Base-by-base conservation (phyloP, 2,797 vertebrate species). In the Pseudotriccus pelzelni region DNA sequence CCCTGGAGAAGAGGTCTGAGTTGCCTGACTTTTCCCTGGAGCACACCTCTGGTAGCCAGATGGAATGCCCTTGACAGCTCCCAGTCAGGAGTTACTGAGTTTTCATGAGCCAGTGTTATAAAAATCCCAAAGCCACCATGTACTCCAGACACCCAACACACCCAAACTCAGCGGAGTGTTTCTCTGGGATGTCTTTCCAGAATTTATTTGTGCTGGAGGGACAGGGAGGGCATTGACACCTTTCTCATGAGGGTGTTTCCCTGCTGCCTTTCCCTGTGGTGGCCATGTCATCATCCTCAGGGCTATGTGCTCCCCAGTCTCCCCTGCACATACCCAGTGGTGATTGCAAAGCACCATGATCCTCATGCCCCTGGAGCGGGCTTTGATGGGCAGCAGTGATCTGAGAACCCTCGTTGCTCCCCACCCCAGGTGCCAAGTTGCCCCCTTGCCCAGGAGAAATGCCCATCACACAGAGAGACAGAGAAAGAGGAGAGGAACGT, bases 341-440 rank as follows among this genome's bases (percentile, higher is more conserved):
- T 0, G 1, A 36, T 0, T 20, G 18, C 50, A 19, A 46, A 80
- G 69, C 0, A 0, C 68, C 23, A 27, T 6, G 41, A 46, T 43
- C 28, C 36, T 37, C 17, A 25, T 7, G 55, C 16, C 69, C 23
- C 47, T 3, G 3, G 16, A 2, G 4, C 17, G 28, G 60, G 4
- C 37, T 72, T 36, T 46, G 59, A 52, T 3, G 11, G 55, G 39
- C 67, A 63, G 32, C 47, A 70, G 58, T 6, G 49, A 69, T 30
- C 18, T 0, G 0, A 50, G 56, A 79, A 25, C 34, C 46, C 17
- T 32, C 59, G 41, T 55, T 28, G 8, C 43, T 69, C 63, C 50
- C 56, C 39, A 22, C 19, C 5, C 34, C 50, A 47, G 41, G 15
- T 7, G 4, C 37, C 32, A 4, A 47, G 34, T 13, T 7, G 5